Evolutionary conservation across 2,113 vertebrate species (phyloP), one percentile per base, ranked within the genome.

Genomic region (Xenopus borealis): DNA sequence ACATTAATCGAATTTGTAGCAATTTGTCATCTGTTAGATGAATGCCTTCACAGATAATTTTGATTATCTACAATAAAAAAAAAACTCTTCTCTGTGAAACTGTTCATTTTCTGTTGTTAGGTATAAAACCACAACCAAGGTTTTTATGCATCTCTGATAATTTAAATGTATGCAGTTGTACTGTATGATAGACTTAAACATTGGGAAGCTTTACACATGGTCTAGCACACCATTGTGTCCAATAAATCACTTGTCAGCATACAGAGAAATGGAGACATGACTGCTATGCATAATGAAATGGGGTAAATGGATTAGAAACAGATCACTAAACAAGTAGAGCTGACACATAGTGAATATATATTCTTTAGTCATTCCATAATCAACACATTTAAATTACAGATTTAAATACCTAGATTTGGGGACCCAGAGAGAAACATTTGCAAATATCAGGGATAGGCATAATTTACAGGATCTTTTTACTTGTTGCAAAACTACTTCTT

Each of bases 21-120:
- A 69, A 33, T 81, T 61, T 62, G 71, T 83, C 78, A 74, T 19
- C 74, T 80, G 40, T 3, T 72, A 61, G 14, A 8, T 33, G 33
- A 72, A 79, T 80, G 68, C 23, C 76, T 75, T 44, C 79, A 65
- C 82, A 73, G 3, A 3, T 9, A 72, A 10, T 71, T 18, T 53
- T 81, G 69, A 40, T 40, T 83, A 78, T 77, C 46, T 80, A 62
- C 83, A 79, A 76, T 80, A 78, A 63, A 75, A 78, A 75, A 78
- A 23, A 52, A 27, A 30, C 30, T 77, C 9, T 76, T 33, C 18
- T 16, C 16, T 17, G 62, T 23, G n/a, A 23, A 62, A 63, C 4
- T 64, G 46, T 46, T 63, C 10, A 70, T 33, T 53, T 64, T 55
- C 46, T 69, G 58, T 13, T n/a, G 44, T 17, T 52, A 13, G 44